These are phyloP conservation scores for Dendrocopos noguchii DNA, from an alignment of 2,113 vertebrate species.

Conservation along the genomic window DNA sequence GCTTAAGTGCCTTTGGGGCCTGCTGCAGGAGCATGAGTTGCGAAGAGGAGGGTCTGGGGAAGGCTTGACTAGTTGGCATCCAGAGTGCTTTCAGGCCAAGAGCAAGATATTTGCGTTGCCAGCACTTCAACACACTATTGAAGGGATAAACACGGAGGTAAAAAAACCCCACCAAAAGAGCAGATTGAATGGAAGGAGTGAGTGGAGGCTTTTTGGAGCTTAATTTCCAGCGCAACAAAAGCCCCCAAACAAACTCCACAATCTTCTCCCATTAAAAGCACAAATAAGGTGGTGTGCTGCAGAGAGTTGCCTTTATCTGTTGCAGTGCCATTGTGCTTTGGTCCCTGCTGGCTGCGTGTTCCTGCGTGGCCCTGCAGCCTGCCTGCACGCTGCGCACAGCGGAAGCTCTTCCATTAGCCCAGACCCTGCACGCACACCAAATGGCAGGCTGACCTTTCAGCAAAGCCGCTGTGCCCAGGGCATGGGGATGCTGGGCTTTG, in stretches of 20 bases:
- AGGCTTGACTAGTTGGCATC: background rate
- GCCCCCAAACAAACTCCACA: constrained; percentile 17
- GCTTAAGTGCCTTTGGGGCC: background rate
- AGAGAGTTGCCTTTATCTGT: constrained; percentile 6
- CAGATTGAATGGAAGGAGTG: background rate
- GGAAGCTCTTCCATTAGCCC: background rate
- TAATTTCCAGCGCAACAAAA: constrained; percentile 33
- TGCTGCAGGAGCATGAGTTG: background rate
- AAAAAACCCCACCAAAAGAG: background rate
- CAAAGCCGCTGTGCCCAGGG: background rate
- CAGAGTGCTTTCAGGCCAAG: background rate
- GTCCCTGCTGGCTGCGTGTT: background rate
- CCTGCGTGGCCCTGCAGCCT: background rate
- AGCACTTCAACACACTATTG: background rate
- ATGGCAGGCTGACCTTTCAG: constrained; percentile 34
- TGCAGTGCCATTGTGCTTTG: background rate
- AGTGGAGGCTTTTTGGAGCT: background rate
- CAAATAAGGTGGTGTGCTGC: background rate
- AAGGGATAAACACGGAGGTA: background rate
- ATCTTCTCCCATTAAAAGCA: background rate
- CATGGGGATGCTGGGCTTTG: background rate
- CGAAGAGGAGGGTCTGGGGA: background rate
- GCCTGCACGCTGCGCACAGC: background rate
- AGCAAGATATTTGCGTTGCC: background rate
- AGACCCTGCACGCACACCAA: background rate